Percentiles rank a stretch among this genome's conserved stretches.
Evolutionary conservation across 2,888 invertebrate species (phyloP).

Genomic region (Drosophila anomelani): DNA sequence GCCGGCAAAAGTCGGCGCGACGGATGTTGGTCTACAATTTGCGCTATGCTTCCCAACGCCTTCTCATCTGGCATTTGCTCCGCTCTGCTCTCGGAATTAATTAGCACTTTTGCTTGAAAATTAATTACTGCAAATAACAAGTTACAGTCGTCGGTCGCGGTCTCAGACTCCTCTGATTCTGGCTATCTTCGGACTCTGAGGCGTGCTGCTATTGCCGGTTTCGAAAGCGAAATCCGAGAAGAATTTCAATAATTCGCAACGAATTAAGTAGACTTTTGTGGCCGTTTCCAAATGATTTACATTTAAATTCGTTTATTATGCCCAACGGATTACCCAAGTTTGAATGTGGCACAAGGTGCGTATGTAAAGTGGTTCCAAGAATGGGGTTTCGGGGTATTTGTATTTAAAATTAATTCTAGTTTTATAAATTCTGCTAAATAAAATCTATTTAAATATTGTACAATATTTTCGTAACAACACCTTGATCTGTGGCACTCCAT

Average conservation of each 20-base stretch:
- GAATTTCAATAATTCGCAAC: slow-evolving; percentile 52
- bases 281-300: slow-evolving; percentile 57
- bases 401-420: background rate
- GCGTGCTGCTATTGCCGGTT: slow-evolving; percentile 49
- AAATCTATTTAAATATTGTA: background rate
- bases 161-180: slow-evolving; percentile 26
- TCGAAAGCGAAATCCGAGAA: slow-evolving; percentile 64
- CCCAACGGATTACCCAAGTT: slow-evolving; percentile 35
- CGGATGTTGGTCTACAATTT: slow-evolving; percentile 71
- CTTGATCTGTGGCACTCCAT: background rate
- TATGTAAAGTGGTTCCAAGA: slow-evolving; percentile 3
- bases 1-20: slow-evolving; percentile 37
- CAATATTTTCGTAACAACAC: background rate
- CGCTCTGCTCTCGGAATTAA: slow-evolving; percentile 66
- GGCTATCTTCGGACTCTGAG: slow-evolving; percentile 23
- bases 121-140: slow-evolving; percentile 78
- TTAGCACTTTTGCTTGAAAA: slow-evolving; percentile 75
- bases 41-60: slow-evolving; percentile 59
- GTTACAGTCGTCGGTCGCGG: slow-evolving; percentile 68
- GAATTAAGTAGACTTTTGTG: slow-evolving; percentile 23
- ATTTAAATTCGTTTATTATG: slow-evolving; percentile 63
- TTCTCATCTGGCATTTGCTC: slow-evolving; percentile 56
- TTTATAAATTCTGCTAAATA: background rate
- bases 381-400: slow-evolving; percentile 12
- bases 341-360: slow-evolving; percentile 27